A percentile compares a stretch with the other conserved stretches of the same genome.
phyloP scores from a whole-genome alignment of 2,888 invertebrate species.

The Sipha maydis region DNA sequence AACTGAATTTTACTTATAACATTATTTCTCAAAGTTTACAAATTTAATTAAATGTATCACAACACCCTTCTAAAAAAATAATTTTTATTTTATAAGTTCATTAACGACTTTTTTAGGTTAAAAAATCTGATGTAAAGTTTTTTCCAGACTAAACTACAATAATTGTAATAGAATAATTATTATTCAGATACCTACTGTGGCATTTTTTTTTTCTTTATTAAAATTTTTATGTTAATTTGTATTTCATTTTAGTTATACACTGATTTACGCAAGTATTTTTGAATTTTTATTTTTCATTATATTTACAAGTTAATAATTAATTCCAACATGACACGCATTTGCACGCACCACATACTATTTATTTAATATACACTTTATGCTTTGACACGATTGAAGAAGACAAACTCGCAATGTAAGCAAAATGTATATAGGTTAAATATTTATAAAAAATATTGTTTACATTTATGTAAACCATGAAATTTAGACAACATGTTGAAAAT shows the following conservation, averaged over 20 bases:
- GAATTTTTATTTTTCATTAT: neutral
- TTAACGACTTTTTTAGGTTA: too few species aligned
- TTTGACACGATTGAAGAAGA: conserved; percentile 27
- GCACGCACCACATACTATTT: neutral
- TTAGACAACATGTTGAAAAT: neutral
- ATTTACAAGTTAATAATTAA: neutral
- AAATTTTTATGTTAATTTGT: neutral
- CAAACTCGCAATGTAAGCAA: neutral
- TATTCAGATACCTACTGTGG: too few species aligned
- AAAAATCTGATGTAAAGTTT: too few species aligned
- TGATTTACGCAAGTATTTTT: neutral
- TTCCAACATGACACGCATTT: neutral
- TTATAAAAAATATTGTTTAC: neutral
- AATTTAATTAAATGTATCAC: too few species aligned
- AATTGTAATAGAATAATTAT: too few species aligned
- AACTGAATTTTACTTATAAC: too few species aligned
- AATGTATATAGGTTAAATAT: neutral
- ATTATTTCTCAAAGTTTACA: too few species aligned
- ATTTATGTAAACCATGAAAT: too few species aligned
- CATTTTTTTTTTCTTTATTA: neutral
- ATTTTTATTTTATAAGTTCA: too few species aligned
- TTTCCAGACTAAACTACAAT: too few species aligned
- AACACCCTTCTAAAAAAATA: too few species aligned
- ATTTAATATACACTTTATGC: conserved; percentile 10
- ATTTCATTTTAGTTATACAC: neutral